Conservation (phyloP, 2,113 vertebrate species). For the Phrynocephalus versicolor region DNA sequence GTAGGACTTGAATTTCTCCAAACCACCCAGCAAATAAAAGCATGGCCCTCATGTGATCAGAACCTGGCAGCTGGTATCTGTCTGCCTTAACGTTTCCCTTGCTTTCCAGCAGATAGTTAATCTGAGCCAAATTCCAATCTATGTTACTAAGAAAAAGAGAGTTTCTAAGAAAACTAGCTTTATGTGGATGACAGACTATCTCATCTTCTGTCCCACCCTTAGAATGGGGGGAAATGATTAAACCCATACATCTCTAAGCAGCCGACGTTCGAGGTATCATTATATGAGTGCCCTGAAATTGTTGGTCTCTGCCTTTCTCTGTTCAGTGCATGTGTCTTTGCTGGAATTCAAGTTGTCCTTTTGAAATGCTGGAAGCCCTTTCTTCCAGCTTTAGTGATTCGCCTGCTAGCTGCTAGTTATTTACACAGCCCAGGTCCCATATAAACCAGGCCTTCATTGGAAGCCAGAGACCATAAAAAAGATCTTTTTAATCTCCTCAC, state of each 20-base stretch:
- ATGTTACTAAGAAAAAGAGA: neutral
- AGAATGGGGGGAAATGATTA: neutral
- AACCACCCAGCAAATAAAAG: neutral
- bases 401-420: neutral
- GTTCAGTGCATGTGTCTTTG: neutral
- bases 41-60: neutral
- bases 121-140: neutral
- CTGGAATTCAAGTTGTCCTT: neutral
- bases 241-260: neutral
- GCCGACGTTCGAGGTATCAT: neutral
- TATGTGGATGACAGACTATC: neutral
- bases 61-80: neutral
- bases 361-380: neutral
- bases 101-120: neutral
- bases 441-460: neutral
- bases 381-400: neutral
- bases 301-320: neutral
- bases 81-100: neutral
- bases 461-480: neutral
- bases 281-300: neutral
- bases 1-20: neutral
- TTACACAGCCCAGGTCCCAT: neutral
- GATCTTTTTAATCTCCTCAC: slow-evolving; percentile 6
- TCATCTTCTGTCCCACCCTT: neutral
- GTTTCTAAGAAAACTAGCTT: neutral